phyloP scores from a whole-genome alignment of 2,113 vertebrate species.

The Aleadryas rufinucha region DNA sequence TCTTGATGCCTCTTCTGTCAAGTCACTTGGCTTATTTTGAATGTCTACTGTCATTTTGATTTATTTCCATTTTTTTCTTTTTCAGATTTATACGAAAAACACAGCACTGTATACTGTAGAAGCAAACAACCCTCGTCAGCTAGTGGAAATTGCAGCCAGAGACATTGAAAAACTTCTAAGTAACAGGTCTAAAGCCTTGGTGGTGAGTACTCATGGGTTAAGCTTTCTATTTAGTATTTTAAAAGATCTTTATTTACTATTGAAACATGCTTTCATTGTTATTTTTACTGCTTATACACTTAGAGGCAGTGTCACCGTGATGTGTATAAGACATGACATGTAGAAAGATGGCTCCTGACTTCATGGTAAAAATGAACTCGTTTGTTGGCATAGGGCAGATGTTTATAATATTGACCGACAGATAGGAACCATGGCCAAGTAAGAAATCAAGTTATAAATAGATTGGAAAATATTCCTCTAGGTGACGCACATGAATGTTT shows the following conservation, averaged over 20 bases:
- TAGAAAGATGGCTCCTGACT: not conserved
- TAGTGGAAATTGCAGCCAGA: slow-evolving; percentile 90
- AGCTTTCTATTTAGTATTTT: not conserved
- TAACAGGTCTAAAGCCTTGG: slow-evolving; percentile 90
- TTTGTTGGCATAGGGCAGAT: slow-evolving; percentile 16
- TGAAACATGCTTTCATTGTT: not conserved
- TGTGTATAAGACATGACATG: not conserved
- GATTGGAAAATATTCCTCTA: slow-evolving; percentile 2
- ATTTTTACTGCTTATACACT: not conserved
- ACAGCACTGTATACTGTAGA: slow-evolving; percentile 84
- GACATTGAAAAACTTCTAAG: slow-evolving; percentile 93
- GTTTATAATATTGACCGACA: slow-evolving; percentile 4
- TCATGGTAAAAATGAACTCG: slow-evolving; percentile 15
- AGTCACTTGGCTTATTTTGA: not conserved
- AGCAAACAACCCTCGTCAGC: slow-evolving; percentile 88
- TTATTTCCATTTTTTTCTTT: not conserved
- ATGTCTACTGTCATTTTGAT: not conserved
- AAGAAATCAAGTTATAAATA: slow-evolving; percentile 36
- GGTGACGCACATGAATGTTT: not conserved
- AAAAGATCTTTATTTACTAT: not conserved
- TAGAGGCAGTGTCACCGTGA: not conserved
- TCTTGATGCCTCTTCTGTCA: not conserved
- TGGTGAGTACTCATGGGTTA: slow-evolving; percentile 76
- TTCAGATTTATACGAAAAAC: slow-evolving; percentile 87
- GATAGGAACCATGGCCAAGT: not conserved